These are phyloP conservation scores for Orientallactaga sibirica DNA, from an alignment of 2,797 vertebrate genomes.

Conservation along the genomic window DNA sequence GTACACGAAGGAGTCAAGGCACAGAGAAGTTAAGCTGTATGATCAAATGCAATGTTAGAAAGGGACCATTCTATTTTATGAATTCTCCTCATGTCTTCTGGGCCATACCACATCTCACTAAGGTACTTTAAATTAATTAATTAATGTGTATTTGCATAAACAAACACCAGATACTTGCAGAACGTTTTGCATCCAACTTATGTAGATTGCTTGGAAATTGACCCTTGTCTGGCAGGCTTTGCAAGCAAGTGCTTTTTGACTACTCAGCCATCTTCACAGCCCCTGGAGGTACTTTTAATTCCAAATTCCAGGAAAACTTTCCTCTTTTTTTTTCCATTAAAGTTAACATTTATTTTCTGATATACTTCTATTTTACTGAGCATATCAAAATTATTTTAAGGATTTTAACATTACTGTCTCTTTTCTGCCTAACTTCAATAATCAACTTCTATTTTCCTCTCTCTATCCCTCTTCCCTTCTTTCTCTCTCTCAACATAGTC, in stretches of 20 bases:
- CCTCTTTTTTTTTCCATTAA: constrained; percentile 33
- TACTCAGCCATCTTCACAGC: not conserved
- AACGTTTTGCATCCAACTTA: no score
- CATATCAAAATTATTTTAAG: constrained; percentile 20
- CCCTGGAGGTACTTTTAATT: not conserved
- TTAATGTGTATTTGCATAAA: no score
- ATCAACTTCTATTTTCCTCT: not conserved
- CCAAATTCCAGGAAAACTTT: not conserved
- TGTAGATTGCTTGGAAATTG: no score
- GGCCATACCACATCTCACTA: fast-evolving
- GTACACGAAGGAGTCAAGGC: not conserved
- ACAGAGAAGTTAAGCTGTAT: not conserved
- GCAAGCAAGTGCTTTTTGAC: no score
- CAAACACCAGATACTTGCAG: no score
- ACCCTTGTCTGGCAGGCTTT: no score
- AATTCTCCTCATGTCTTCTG: not conserved
- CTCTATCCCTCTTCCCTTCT: not conserved
- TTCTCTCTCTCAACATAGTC: not conserved
- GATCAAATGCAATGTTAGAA: not conserved
- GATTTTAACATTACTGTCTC: not conserved
- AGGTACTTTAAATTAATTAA: no score
- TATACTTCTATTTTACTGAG: constrained; percentile 39
- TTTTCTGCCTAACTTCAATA: constrained; percentile 42
- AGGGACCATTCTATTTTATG: not conserved
- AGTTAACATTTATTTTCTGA: constrained; percentile 31